Base-by-base conservation (phyloP, 2,797 vertebrate genomes). In the Phoxinus dragarum region DNA sequence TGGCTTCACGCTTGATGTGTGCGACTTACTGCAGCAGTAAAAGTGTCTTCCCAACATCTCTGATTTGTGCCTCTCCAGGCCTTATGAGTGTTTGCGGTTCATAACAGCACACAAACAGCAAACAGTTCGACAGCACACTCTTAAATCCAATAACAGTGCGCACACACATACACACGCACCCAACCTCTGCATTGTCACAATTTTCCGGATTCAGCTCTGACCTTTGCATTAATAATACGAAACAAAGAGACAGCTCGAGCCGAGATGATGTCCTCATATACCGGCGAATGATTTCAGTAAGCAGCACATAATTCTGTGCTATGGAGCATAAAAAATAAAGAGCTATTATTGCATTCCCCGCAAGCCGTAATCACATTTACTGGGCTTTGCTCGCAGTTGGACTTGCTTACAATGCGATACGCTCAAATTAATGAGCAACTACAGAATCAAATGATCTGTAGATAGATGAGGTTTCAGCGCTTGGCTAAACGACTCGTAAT, bases 21-120 rank as follows among this genome's bases (percentile, higher is more conserved):
- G 88, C 91, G 93, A 94, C 90, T 94, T 93, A 94, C 90, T 93
- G 93, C 91, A 4, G 91, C 92, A 93, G 93, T 94, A 93, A 94
- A 94, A 91, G 91, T 91, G 93, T 94, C 93, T 93, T 90, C 88
- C 90, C 89, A 86, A 91, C 89, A 84, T 92, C 91, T 91, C 92
- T 94, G 92, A 94, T 94, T 94, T 94, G 94, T 92, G 94, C 90
- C 91, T 94, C 75, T 86, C 54, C 77, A 69, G 56, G 83, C 44
- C 81, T 81, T 78, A 75, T 40, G 66, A 71, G 74, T 78, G 83
- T 79, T 79, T 71, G 83, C 1, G 52, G 36, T 84, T 79, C 52
- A 79, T 71, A 69, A 59, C 49, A 23, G 36, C 82, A 69, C 21
- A 72, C 5, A 49, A 49, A 34, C 49, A 59, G 66, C 75, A 79